Base-by-base conservation (phyloP, 2,888 invertebrate species). In the Mylabris sibirica region DNA sequence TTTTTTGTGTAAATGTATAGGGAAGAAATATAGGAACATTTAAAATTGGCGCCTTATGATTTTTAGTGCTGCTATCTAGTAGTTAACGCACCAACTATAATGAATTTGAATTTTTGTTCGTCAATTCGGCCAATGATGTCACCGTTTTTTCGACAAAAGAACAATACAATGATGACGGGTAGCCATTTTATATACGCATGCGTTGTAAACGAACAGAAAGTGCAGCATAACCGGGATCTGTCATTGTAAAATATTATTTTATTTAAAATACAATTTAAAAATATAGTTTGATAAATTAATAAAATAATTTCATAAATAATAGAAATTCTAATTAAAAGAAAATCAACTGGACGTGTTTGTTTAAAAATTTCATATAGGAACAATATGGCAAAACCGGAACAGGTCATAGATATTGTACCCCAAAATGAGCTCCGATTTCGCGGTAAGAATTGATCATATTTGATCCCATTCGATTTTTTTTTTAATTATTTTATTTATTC, bases 361-460 rank as follows among this genome's bases (percentile, higher is more conserved):
- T 78, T 77, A 75, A 77, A 76, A 76, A 80, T 9, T 49, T 9
- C 6, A 49, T 9, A 49, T 9, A 8, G 6, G 49, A 49, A 49
- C 49, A 87, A 84, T 85, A 89, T 89, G 90, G 88, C 89, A 83
- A 90, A 90, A 84, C 90, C 90, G 80, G 93, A 93, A 85, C 94
- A 94, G 86, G 90, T 94, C 85, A 88, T 96, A 86, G 88, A 89
- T 84, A 94, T 96, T 90, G 94, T 95, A 83, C 96, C 96, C 80
- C 91, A 92, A 87, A 90, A 90, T 87, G 96, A 96, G 87, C 90
- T 96, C 81, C 93, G 92, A 88, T 96, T 96, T 88, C 90, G 91
- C 89, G 96, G 96, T 96, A 88, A 91, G 92, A 64, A 20, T 49
- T 30, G 30, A 53, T 26, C 30, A 30, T 1, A 30, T 41, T 44